Percentiles rank a stretch among this genome's conserved stretches.
Evolutionary conservation across 2,113 vertebrate genomes (phyloP).

Genomic region (Abramis brama): DNA sequence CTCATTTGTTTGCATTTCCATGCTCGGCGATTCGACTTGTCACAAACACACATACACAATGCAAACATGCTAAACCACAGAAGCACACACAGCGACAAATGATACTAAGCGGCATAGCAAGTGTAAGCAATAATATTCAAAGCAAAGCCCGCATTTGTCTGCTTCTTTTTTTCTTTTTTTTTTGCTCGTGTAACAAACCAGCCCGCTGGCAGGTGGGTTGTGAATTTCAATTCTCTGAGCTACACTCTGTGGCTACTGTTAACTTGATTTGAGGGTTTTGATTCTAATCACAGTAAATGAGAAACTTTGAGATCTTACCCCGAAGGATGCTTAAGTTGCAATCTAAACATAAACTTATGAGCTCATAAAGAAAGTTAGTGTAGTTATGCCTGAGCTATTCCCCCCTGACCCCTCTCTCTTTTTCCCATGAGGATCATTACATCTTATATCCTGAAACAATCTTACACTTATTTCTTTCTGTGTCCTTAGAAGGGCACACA

Average conservation of each 20-base stretch:
- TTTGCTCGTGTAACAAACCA: slow-evolving; percentile 60
- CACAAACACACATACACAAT: slow-evolving; percentile 72
- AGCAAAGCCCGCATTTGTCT: slow-evolving; percentile 63
- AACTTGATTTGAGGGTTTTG: slow-evolving; percentile 69
- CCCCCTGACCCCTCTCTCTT: slow-evolving; percentile 52
- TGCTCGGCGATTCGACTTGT: slow-evolving; percentile 70
- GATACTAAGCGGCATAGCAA: slow-evolving; percentile 57
- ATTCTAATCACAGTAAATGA: slow-evolving; percentile 75
- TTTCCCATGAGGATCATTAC: slow-evolving; percentile 54
- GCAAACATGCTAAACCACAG: slow-evolving; percentile 79
- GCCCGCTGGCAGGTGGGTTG: slow-evolving; percentile 67
- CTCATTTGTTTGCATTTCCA: slow-evolving; percentile 72
- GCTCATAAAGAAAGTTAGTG: slow-evolving; percentile 59
- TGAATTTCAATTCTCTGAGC: slow-evolving; percentile 62
- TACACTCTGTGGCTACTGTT: slow-evolving; percentile 62
- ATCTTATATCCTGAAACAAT: slow-evolving; percentile 59
- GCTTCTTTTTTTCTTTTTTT: slow-evolving; percentile 11
- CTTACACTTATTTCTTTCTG: slow-evolving; percentile 21
- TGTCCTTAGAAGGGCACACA: slow-evolving; percentile 21
- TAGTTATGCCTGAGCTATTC: slow-evolving; percentile 53
- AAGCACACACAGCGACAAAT: slow-evolving; percentile 65
- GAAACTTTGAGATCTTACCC: slow-evolving; percentile 65
- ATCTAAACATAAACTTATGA: slow-evolving; percentile 62
- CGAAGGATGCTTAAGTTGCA: slow-evolving; percentile 64
- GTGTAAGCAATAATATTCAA: slow-evolving; percentile 69